Evolutionary conservation across 2,888 invertebrate genomes (phyloP).

Genomic region (Plusia festucae): DNA sequence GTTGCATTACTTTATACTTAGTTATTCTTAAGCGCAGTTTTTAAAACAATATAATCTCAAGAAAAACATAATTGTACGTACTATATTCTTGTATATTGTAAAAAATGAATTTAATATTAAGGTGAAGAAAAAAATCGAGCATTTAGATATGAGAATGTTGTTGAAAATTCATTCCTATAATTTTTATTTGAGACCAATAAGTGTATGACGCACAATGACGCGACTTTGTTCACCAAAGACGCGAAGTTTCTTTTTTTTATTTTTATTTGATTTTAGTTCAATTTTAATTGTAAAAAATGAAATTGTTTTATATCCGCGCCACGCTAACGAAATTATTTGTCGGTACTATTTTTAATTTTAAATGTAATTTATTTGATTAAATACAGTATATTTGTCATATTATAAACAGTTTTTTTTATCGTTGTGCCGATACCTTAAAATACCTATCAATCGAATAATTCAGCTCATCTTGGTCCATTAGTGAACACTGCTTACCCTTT

Average conservation of each 20-base stretch:
- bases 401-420: constrained; percentile 19
- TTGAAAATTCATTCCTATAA: constrained; percentile 69
- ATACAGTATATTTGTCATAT: constrained; percentile 88
- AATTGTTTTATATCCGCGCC: constrained; percentile 71
- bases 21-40: constrained; percentile 67
- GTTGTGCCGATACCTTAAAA: too few species aligned
- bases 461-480: too few species aligned
- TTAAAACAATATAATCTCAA: constrained; percentile 77
- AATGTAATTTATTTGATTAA: constrained; percentile 87
- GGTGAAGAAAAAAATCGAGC: constrained; percentile 57
- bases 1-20: constrained; percentile 63
- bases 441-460: too few species aligned
- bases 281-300: constrained; percentile 66
- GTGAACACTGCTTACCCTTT: too few species aligned
- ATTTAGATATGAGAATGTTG: constrained; percentile 64
- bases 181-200: constrained; percentile 58
- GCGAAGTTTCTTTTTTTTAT: constrained; percentile 61
- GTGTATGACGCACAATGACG: constrained; percentile 76
- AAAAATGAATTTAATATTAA: constrained; percentile 73
- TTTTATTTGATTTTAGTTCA: constrained; percentile 66
- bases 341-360: constrained; percentile 83
- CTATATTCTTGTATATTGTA: constrained; percentile 87
- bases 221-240: constrained; percentile 59
- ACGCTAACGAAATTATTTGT: constrained; percentile 77
- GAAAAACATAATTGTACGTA: constrained; percentile 74